Percentiles rank a stretch among this genome's conserved stretches.
Conservation (phyloP, 1,140 invertebrate genomes). For the Dreissena polymorpha region DNA sequence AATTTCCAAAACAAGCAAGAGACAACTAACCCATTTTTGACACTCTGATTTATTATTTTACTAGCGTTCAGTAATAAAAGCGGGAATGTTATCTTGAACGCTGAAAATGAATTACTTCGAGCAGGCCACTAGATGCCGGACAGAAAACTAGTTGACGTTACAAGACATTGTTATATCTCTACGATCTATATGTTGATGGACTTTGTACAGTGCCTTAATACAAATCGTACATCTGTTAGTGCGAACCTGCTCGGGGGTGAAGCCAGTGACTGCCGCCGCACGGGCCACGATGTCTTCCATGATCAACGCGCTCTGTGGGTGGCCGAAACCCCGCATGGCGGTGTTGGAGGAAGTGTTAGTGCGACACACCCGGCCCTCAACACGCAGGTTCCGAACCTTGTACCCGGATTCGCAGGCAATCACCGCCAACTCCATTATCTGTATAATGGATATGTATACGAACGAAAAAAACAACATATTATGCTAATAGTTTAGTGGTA, state of each 20-base stretch:
- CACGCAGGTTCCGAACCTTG: constrained; percentile 25
- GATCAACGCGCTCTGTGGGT: constrained; percentile 36
- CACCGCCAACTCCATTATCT: constrained; percentile 37
- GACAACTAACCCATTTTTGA: too few species aligned
- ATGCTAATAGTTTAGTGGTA: neutral
- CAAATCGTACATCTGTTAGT: too few species aligned
- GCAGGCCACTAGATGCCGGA: too few species aligned
- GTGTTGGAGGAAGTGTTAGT: constrained; percentile 79
- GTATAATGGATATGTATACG: neutral
- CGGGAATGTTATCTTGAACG: too few species aligned
- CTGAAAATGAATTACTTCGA: too few species aligned
- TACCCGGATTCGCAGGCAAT: constrained; percentile 24
- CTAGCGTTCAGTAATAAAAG: too few species aligned
- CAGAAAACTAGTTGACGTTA: too few species aligned
- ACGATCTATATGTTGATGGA: too few species aligned
- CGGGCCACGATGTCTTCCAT: constrained; percentile 42
- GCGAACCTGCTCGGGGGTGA: neutral
- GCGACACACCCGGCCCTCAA: constrained; percentile 62
- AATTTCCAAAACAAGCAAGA: too few species aligned
- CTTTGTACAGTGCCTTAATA: too few species aligned
- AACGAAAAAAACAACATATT: neutral
- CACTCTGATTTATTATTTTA: too few species aligned
- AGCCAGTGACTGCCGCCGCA: neutral
- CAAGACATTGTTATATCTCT: too few species aligned
- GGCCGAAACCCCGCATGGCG: constrained; percentile 69